phyloP scores from a whole-genome alignment of 2,888 invertebrate species.

The Cylloceria caligata region DNA sequence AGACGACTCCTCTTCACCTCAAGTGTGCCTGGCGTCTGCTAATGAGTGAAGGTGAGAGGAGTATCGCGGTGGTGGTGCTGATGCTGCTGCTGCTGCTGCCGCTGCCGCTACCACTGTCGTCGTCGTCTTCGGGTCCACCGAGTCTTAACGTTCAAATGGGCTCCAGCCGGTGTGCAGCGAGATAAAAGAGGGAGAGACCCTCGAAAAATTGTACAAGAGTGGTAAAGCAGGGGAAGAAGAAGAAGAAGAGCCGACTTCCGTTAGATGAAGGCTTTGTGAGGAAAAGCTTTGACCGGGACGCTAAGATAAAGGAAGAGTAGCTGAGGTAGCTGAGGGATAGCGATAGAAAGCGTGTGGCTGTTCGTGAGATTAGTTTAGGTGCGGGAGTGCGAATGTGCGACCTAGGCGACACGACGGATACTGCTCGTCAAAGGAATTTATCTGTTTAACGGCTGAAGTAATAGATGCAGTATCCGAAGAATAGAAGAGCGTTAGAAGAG shows the following conservation, averaged over 20 bases:
- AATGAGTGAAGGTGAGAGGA: slow-evolving; percentile 59
- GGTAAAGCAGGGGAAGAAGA: slow-evolving; percentile 29
- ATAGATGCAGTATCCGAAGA: slow-evolving; percentile 41
- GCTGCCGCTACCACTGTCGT: slow-evolving; percentile 30
- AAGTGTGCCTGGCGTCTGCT: slow-evolving; percentile 54
- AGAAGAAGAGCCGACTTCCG: slow-evolving; percentile 46
- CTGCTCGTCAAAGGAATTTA: slow-evolving; percentile 46
- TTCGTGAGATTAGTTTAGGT: slow-evolving; percentile 25
- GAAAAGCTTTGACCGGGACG: neutral
- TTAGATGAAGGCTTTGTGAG: slow-evolving; percentile 63
- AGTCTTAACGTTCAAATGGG: slow-evolving; percentile 35
- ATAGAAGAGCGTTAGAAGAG: slow-evolving; percentile 11
- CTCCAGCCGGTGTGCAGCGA: slow-evolving; percentile 21
- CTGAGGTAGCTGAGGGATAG: slow-evolving; percentile 20
- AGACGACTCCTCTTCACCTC: slow-evolving; percentile 40
- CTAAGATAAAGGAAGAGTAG: slow-evolving; percentile 10
- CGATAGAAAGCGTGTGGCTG: slow-evolving; percentile 27
- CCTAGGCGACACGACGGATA: slow-evolving; percentile 24
- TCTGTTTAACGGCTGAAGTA: neutral
- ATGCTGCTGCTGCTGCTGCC: slow-evolving; percentile 20
- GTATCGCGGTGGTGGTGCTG: slow-evolving; percentile 52
- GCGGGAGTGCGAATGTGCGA: slow-evolving; percentile 63
- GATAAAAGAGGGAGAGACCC: slow-evolving; percentile 26
- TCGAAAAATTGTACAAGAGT: slow-evolving; percentile 19
- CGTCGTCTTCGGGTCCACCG: slow-evolving; percentile 54